A percentile compares a stretch with the other conserved stretches of the same genome.
Evolutionary conservation across 2,797 vertebrate genomes (phyloP).

Genomic region (Chelidonichthys spinosus): DNA sequence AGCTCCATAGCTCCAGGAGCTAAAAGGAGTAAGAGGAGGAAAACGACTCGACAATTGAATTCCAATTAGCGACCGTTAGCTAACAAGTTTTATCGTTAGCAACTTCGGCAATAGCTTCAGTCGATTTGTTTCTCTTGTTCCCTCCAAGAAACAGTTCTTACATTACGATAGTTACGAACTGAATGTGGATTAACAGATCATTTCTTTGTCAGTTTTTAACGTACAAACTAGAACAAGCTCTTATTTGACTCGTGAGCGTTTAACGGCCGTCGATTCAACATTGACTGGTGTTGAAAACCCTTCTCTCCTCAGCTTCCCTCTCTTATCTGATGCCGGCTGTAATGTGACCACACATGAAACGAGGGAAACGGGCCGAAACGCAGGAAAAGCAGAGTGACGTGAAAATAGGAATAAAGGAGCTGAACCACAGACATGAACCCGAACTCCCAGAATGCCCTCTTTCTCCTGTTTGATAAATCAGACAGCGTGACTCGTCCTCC

Average conservation of each 20-base stretch:
- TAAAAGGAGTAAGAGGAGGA: too few relatives aligned
- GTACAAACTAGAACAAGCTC: background rate
- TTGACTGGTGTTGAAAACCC: constrained; percentile 40
- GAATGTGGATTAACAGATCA: too few relatives aligned
- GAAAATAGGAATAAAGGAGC: constrained; percentile 6
- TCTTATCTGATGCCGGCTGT: constrained; percentile 56
- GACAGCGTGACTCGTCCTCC: constrained; percentile 28
- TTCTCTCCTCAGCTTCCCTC: too few relatives aligned
- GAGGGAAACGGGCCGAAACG: constrained; percentile 32
- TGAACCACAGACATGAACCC: background rate
- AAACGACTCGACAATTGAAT: too few relatives aligned
- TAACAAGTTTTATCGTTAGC: background rate
- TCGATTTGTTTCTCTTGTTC: too few relatives aligned
- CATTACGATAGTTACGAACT: too few relatives aligned
- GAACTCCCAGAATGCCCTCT: too few relatives aligned
- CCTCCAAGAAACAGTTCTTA: too few relatives aligned
- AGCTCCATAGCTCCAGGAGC: too few relatives aligned
- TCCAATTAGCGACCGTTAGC: too few relatives aligned
- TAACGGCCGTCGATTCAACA: constrained; percentile 28
- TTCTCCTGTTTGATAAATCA: constrained; percentile 22
- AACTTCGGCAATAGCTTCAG: too few relatives aligned
- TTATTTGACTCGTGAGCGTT: background rate
- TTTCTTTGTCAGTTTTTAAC: background rate
- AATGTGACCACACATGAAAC: constrained; percentile 52
- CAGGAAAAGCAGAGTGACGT: constrained; percentile 7